Evolutionary conservation across 2,797 vertebrate species (phyloP), one percentile per base, ranked within the genome.

Genomic region (Loris lydekkerianus): DNA sequence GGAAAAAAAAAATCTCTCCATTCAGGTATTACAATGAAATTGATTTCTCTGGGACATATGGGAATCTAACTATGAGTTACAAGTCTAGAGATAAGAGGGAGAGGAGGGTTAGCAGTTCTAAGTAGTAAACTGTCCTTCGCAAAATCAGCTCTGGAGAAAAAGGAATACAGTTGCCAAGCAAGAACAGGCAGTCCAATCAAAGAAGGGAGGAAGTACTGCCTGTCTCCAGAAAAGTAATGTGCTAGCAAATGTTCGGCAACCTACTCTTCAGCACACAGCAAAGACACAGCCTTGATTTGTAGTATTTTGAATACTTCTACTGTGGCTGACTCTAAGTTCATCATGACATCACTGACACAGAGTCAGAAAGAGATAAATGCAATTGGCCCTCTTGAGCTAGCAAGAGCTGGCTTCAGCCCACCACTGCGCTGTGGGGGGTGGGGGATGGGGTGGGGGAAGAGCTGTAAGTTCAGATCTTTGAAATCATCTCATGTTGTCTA

Each of bases 401-500:
- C 18, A 72, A 53, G 15, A 80, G 29, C 49, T 0, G 1, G 10
- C 10, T 31, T 34, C 58, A 40, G 27, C 11, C 13, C 31, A 63
- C 25, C 29, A 10, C 31, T 37, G 37, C n/a, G 31, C 14, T 14
- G 10, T 49, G 10, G 10, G 10, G 29, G 5, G 2, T 4, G 15
- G 1, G 34, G 46, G 9, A 73, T 15, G 49, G 29, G 5, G 4
- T 4, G 15, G 1, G 31, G 46, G 11, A 73, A 10, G 3, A 2
- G 10, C 17, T 9, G 2, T 56, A 7, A 4, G 1, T 18, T 13
- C 18, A 80, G 17, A 3, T 3, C 40, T 89, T 31, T 29, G 6
- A 37, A 58, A 63, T 3, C 63, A 21, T 40, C 9, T 67, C 72
- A 75, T 1, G 1, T 8, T 13, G 27, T 72, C 65, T 31, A 46